Evolutionary conservation across 1,140 invertebrate genomes (phyloP).

Genomic region (Galleria mellonella): DNA sequence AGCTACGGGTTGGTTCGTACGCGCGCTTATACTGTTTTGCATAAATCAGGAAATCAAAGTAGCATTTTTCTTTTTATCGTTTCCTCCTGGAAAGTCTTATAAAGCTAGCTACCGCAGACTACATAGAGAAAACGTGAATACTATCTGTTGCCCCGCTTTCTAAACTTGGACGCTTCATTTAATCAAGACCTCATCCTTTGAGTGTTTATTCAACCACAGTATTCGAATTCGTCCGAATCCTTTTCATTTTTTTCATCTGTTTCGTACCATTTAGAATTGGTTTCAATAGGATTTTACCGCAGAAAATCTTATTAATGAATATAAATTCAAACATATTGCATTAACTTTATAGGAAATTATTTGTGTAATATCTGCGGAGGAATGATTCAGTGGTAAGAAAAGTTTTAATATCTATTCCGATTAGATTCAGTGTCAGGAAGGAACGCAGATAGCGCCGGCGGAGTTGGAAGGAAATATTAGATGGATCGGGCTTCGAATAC

Average conservation of each 20-base stretch:
- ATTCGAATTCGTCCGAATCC: constrained; percentile 22
- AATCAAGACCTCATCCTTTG: constrained; percentile 31
- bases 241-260: constrained; percentile 11
- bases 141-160: constrained; percentile 23
- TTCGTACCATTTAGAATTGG: constrained; percentile 1
- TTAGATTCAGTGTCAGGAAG: constrained; percentile 72
- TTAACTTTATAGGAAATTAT: constrained; percentile 1
- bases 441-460: constrained; percentile 62
- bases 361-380: constrained; percentile 15
- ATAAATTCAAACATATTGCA: background rate
- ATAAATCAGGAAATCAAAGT: constrained; percentile 28
- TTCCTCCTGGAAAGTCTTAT: constrained; percentile 19
- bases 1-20: background rate
- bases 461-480: constrained; percentile 71
- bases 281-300: constrained; percentile 1
- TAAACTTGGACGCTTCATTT: constrained; percentile 35
- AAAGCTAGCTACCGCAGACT: constrained; percentile 19
- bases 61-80: constrained; percentile 28
- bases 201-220: constrained; percentile 33
- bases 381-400: constrained; percentile 45
- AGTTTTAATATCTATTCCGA: constrained; percentile 73
- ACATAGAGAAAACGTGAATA: constrained; percentile 14
- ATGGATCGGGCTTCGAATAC: constrained; percentile 68
- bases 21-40: constrained; percentile 9
- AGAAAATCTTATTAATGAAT: constrained; percentile 1